Evolutionary conservation across 2,888 invertebrate species (phyloP), one percentile per base, ranked within the genome.

Genomic region (Hipparchia semele): DNA sequence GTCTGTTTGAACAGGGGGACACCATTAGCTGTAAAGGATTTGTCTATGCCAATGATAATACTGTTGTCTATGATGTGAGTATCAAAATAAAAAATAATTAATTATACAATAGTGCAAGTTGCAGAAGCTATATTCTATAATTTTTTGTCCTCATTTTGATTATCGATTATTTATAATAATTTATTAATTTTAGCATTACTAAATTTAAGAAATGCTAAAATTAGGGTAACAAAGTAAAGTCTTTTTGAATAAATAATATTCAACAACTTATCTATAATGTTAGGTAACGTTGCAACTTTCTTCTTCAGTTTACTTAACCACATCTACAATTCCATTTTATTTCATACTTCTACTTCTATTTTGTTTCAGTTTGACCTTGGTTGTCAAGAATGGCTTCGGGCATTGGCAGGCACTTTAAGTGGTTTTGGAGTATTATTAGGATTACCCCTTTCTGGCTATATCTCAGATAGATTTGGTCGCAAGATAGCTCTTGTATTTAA

Each of bases 21-120:
- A 72, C 70, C 6, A 23, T 79, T 6, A 53, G 49, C 12, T 83
- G 82, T 58, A 80, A 82, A 3, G 75, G 65, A 0, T 82, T 78
- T 46, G 80, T 83, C 1, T 81, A 82, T 46, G 79, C 71, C 0
- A 78, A 78, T 51, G 76, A 80, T 12, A 80, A 83, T 67, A 77
- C 82, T 33, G 79, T 82, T 6, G 83, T 82, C 0, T 83, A 82
- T 59, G 83, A 83, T 66, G 83, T 83, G 68, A 77, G 80, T 79
- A 6, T 53, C 13, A 23, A 23, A 58, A 58, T 13, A 6, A 13
- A 56, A 56, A 7, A 4, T 49, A 6, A 23, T 23, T 23, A 23
- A 23, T 23, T 23, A 23, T 23, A 23, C 23, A 23, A 23, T 23
- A 23, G 23, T 23, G 23, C 23, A 23, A 23, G 23, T 23, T 23